These are phyloP conservation scores for Siphamia tubifer DNA, from an alignment of 2,113 vertebrate species.

Conservation along the genomic window DNA sequence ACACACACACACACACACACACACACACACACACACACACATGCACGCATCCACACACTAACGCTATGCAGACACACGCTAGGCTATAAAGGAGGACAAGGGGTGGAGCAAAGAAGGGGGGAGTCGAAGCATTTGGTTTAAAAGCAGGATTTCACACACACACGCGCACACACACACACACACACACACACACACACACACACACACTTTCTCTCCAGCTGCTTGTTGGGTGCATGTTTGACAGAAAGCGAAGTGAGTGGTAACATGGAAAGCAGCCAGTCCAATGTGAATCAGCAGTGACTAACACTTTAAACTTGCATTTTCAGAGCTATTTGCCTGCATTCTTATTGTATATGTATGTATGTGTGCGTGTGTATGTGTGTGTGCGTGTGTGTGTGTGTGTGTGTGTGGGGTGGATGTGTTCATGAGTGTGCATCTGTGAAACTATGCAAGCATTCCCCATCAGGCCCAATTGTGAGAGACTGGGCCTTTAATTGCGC, in stretches of 20 bases:
- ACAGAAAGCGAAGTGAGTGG: conserved; percentile 54
- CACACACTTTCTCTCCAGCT: conserved; percentile 25
- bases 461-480: conserved; percentile 49
- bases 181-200: background rate
- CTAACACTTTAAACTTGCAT: conserved; percentile 60
- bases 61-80: background rate
- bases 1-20: too few relatives aligned
- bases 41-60: too few relatives aligned
- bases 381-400: background rate
- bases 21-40: too few relatives aligned
- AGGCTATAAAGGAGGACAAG: conserved; percentile 12
- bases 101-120: background rate
- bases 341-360: conserved; percentile 36
- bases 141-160: conserved; percentile 66
- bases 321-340: conserved; percentile 57
- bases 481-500: conserved; percentile 49
- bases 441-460: background rate
- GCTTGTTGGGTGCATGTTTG: conserved; percentile 50
- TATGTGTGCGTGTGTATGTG: conserved; percentile 27
- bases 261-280: conserved; percentile 59
- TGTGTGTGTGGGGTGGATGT: conserved; percentile 21
- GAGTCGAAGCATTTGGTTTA: conserved; percentile 15
- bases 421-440: background rate
- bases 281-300: conserved; percentile 66
- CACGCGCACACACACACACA: conserved; percentile 35